A percentile compares a stretch with the other conserved stretches of the same genome.
Evolutionary conservation across 2,113 vertebrate species (phyloP).

Genomic region (Halichoerus grypus): DNA sequence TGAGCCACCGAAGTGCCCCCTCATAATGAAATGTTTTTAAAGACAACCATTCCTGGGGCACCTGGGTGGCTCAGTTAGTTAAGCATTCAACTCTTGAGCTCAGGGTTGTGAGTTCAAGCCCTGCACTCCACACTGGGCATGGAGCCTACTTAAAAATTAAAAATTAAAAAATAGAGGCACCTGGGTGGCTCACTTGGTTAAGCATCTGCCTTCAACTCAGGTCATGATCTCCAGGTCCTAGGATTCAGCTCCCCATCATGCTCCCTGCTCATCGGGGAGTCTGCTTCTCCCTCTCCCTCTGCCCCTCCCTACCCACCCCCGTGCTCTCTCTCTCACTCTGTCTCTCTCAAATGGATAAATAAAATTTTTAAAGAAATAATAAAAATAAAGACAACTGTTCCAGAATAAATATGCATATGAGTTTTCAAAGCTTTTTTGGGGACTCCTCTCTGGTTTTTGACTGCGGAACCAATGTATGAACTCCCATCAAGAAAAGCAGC

Average conservation of each 20-base stretch:
- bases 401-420: background rate
- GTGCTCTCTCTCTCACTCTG: background rate
- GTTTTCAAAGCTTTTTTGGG: background rate
- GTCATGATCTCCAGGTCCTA: too few species aligned
- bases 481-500: background rate
- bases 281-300: background rate
- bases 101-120: background rate
- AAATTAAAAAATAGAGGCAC: too few species aligned
- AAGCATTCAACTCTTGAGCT: too few species aligned
- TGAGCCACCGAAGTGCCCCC: too few species aligned
- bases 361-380: background rate
- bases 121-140: background rate
- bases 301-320: background rate
- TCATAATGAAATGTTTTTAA: background rate
- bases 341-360: background rate
- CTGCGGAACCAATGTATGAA: background rate
- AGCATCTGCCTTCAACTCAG: background rate
- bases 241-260: fast-evolving
- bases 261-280: background rate
- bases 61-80: background rate
- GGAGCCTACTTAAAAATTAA: background rate
- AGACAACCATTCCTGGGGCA: background rate
- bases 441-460: background rate
- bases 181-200: too few species aligned
- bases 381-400: background rate